Evolutionary conservation across 2,113 vertebrate species (phyloP).

Genomic region (Sakesphorus luctuosus): DNA sequence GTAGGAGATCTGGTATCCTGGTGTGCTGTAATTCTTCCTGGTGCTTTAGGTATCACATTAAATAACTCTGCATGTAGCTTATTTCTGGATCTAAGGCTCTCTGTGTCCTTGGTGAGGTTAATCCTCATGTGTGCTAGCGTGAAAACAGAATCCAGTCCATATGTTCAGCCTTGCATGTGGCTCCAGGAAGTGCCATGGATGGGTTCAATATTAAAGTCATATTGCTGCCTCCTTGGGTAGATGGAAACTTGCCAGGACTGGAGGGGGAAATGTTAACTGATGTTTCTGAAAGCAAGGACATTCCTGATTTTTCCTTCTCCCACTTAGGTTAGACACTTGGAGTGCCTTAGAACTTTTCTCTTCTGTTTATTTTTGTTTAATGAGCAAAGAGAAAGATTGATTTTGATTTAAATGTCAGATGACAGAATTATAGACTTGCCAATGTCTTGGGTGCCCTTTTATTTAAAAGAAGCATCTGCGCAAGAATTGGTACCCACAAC

Average conservation of each 20-base stretch:
- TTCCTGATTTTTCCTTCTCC: background rate
- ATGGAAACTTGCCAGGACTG: slow-evolving; percentile 10
- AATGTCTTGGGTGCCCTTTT: background rate
- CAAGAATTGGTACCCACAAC: background rate
- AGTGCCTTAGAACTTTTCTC: background rate
- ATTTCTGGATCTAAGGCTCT: background rate
- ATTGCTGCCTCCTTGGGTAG: background rate
- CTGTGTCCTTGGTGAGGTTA: slow-evolving; percentile 26
- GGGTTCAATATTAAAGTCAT: background rate
- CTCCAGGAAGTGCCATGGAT: background rate
- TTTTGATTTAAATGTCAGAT: slow-evolving; percentile 50
- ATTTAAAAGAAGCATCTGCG: slow-evolving; percentile 17
- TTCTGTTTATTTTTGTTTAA: slow-evolving; percentile 15
- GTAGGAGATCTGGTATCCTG: accelerated
- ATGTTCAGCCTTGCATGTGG: slow-evolving; percentile 19
- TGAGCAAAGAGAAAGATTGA: slow-evolving; percentile 17
- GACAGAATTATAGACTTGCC: slow-evolving; percentile 35
- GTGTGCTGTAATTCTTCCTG: background rate
- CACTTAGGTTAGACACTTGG: background rate
- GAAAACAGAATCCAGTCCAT: slow-evolving; percentile 25
- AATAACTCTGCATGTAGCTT: background rate
- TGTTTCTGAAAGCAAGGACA: slow-evolving; percentile 11
- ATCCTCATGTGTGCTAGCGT: background rate
- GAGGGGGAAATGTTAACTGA: background rate
- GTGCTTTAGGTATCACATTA: background rate